These are phyloP conservation scores for Congeria kusceri DNA, from an alignment of 2,888 invertebrate species.

Conservation along the genomic window DNA sequence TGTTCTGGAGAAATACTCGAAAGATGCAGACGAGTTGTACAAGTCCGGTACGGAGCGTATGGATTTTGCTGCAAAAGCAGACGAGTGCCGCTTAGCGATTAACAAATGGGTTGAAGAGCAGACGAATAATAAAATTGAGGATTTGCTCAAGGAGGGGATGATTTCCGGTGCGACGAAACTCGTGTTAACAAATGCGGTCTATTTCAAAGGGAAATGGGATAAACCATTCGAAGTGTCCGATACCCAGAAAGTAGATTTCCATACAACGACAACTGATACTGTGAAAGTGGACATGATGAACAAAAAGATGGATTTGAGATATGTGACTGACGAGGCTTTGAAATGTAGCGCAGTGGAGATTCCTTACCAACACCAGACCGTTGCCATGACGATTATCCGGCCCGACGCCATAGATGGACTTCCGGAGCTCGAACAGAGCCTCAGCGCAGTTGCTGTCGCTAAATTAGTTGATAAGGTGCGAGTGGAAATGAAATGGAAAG, in stretches of 20 bases:
- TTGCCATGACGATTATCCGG: conserved; percentile 52
- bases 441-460: conserved; percentile 20
- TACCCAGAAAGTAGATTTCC: conserved; percentile 87
- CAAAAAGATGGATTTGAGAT: conserved; percentile 20
- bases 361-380: conserved; percentile 87
- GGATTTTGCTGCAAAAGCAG: conserved; percentile 76
- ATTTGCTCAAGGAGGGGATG: conserved; percentile 89
- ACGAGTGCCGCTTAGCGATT: conserved; percentile 87
- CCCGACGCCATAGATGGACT: conserved; percentile 62
- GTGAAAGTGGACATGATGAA: conserved; percentile 50
- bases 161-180: conserved; percentile 79
- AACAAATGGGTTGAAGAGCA: conserved; percentile 93
- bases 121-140: conserved; percentile 93
- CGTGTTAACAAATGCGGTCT: conserved; percentile 86
- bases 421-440: conserved; percentile 30
- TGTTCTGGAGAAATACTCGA: conserved; percentile 36
- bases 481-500: conserved; percentile 13
- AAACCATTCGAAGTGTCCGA: conserved; percentile 38
- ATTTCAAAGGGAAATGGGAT: conserved; percentile 86
- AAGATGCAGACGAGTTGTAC: conserved; percentile 45
- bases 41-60: conserved; percentile 79
- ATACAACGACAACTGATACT: conserved; percentile 24
- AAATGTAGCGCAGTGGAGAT: conserved; percentile 91
- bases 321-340: conserved; percentile 86
- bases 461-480: conserved; percentile 5